These are phyloP conservation scores for Conopomorpha cramerella DNA, from an alignment of 1,140 invertebrate species.

Conservation along the genomic window DNA sequence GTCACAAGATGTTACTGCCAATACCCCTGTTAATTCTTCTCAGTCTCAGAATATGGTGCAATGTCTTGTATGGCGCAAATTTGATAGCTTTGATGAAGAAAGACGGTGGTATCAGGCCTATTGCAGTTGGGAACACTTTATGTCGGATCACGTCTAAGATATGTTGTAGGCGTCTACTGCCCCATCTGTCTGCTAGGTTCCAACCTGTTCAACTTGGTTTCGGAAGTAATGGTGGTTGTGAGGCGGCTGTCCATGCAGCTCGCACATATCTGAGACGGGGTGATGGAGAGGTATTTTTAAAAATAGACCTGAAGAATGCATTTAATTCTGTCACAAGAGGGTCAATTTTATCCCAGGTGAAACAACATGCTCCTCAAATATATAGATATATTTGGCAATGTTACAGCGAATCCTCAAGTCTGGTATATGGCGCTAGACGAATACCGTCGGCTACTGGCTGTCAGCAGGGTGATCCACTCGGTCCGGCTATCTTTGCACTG, in stretches of 20 bases:
- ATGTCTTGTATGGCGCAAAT: conserved; percentile 1
- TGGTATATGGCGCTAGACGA: neutral
- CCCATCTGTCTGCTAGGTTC: too few relatives aligned
- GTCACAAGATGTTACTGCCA: too few relatives aligned
- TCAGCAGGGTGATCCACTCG: too few relatives aligned
- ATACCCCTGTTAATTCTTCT: too few relatives aligned
- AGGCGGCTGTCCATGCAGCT: conserved; percentile 1
- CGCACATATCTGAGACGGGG: neutral
- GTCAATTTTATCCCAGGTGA: neutral
- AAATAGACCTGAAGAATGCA: conserved; percentile 2
- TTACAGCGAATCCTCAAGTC: neutral
- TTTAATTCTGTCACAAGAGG: neutral
- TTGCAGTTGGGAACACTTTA: too few relatives aligned
- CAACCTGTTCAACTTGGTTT: conserved; percentile 1
- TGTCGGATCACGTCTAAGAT: too few relatives aligned
- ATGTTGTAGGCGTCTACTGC: too few relatives aligned
- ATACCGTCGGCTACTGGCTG: neutral
- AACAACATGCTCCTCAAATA: neutral
- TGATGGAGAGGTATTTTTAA: neutral
- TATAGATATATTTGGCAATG: conserved; percentile 1
- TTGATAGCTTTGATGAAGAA: neutral
- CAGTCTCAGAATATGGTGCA: too few relatives aligned
- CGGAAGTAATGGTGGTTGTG: neutral
- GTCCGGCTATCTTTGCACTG: neutral
- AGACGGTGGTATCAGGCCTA: too few relatives aligned